These are phyloP conservation scores for Gasterosteus aculeatus DNA, from an alignment of 2,113 vertebrate species.

Conservation along the genomic window DNA sequence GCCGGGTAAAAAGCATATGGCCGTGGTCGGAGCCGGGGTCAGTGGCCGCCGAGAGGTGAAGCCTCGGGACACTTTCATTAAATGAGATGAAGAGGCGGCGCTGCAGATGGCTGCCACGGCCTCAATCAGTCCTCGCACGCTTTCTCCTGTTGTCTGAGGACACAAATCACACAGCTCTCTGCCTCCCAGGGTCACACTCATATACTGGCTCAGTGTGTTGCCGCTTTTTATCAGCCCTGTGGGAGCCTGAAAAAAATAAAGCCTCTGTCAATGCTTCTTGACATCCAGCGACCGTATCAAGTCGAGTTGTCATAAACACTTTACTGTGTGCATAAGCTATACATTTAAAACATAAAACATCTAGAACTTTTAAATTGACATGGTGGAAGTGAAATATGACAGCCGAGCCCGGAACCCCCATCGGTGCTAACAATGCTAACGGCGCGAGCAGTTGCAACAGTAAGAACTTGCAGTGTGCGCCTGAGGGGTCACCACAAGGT, in stretches of 20 bases:
- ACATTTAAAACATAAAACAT: not conserved
- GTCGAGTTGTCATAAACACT: slow-evolving; percentile 5
- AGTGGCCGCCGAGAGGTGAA: slow-evolving; percentile 25
- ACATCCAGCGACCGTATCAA: slow-evolving; percentile 10
- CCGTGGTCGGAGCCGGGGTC: slow-evolving; percentile 22
- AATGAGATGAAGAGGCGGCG: not conserved
- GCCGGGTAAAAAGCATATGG: slow-evolving; percentile 37
- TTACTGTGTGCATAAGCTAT: not conserved
- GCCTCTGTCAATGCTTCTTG: slow-evolving; percentile 17
- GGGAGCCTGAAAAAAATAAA: slow-evolving; percentile 36
- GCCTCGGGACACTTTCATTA: slow-evolving; percentile 23
- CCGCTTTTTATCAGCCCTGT: slow-evolving; percentile 56
- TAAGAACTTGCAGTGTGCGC: too few relatives aligned
- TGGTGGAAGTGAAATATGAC: not conserved
- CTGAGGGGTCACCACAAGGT: not conserved
- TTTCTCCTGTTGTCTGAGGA: slow-evolving; percentile 35
- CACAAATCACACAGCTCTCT: slow-evolving; percentile 66
- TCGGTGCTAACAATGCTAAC: not conserved
- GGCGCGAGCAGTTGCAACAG: not conserved
- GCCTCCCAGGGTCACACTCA: slow-evolving; percentile 45
- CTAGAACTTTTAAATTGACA: not conserved
- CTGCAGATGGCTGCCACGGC: slow-evolving; percentile 60
- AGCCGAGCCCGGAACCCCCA: not conserved
- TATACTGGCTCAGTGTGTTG: slow-evolving; percentile 25
- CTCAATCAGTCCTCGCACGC: slow-evolving; percentile 17